A percentile compares a stretch with the other conserved stretches of the same genome.
These are phyloP conservation scores for Bombus balteatus DNA, from an alignment of 1,140 invertebrate genomes.

Conservation along the genomic window DNA sequence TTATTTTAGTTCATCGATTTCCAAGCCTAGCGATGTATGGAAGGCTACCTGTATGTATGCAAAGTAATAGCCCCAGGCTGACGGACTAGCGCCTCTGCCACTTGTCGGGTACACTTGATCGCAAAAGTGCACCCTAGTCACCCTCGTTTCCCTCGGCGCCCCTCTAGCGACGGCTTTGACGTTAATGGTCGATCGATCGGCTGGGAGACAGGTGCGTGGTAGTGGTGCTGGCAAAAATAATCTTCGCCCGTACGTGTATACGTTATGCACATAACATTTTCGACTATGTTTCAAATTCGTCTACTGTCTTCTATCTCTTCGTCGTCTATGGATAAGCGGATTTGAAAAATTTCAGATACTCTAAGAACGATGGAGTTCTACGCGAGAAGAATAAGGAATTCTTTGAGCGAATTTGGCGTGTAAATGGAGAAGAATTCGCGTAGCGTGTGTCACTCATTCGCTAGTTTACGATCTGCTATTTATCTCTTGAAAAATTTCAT, in stretches of 20 bases:
- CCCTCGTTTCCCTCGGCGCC: neutral
- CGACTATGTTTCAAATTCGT: slow-evolving; percentile 38
- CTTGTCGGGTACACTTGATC: slow-evolving; percentile 60
- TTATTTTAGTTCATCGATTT: slow-evolving; percentile 72
- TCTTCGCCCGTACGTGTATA: slow-evolving; percentile 42
- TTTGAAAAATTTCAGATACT: too few species aligned
- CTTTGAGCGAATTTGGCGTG: too few species aligned
- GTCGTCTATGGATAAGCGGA: too few species aligned
- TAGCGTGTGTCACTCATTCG: too few species aligned
- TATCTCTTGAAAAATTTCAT: neutral
- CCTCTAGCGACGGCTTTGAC: slow-evolving; percentile 60
- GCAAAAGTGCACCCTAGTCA: slow-evolving; percentile 59
- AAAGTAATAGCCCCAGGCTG: slow-evolving; percentile 66
- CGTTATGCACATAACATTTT: neutral
- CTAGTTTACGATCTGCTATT: too few species aligned
- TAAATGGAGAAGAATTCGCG: too few species aligned
- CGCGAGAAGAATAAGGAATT: too few species aligned
- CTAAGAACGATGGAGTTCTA: too few species aligned
- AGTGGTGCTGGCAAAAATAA: slow-evolving; percentile 61
- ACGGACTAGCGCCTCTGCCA: slow-evolving; percentile 58
- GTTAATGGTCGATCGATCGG: slow-evolving; percentile 69
- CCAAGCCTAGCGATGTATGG: slow-evolving; percentile 35
- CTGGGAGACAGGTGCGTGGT: slow-evolving; percentile 59
- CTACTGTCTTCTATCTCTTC: neutral
- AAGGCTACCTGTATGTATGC: slow-evolving; percentile 61